Percentiles rank a stretch among this genome's conserved stretches.
Evolutionary conservation across 2,888 invertebrate species (phyloP).

Genomic region (Lottia scabra): DNA sequence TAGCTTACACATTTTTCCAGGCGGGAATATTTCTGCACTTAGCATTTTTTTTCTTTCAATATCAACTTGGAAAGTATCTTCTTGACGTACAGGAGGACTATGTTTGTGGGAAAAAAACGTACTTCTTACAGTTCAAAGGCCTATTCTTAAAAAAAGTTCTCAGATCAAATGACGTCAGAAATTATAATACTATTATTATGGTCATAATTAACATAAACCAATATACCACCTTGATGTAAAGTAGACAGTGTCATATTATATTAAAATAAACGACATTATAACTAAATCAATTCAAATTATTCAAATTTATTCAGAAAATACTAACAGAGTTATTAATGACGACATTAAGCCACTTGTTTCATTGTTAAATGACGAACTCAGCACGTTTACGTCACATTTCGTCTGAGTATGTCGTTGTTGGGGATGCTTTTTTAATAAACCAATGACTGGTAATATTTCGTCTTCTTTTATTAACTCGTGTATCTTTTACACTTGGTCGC

Average conservation of each 20-base stretch:
- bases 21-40: too few relatives aligned
- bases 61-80: too few relatives aligned
- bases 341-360: background rate
- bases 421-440: slow-evolving; percentile 2
- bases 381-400: background rate
- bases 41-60: too few relatives aligned
- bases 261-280: background rate
- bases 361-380: background rate
- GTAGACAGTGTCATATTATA: background rate
- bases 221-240: background rate
- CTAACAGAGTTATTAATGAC: background rate
- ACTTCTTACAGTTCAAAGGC: too few relatives aligned
- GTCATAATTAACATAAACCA: background rate
- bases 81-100: too few relatives aligned
- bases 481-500: slow-evolving; percentile 2
- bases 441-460: slow-evolving; percentile 3
- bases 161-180: too few relatives aligned
- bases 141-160: too few relatives aligned
- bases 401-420: background rate
- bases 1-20: too few relatives aligned
- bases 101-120: too few relatives aligned
- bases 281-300: background rate
- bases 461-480: background rate
- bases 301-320: slow-evolving; percentile 3
- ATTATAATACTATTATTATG: too few relatives aligned